Percentiles rank a stretch among this genome's conserved stretches.
Conservation (phyloP, 2,888 invertebrate species). For the Punctoribates punctum region DNA sequence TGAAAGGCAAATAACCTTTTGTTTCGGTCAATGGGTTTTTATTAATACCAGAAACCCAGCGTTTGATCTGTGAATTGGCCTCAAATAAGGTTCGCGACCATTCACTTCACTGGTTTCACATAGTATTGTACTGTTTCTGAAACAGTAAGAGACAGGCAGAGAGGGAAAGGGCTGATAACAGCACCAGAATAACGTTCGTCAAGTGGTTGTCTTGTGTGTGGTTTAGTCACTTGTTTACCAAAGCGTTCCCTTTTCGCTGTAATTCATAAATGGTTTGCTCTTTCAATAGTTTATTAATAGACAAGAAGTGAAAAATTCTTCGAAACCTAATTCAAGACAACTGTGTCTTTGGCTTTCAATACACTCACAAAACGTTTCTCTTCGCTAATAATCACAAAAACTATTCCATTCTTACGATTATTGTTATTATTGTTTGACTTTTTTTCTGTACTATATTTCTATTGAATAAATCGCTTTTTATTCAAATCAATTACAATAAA, state of each 20-base stretch:
- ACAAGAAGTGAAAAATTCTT: background rate
- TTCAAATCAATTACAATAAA: too few species aligned
- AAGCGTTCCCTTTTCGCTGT: conserved; percentile 23
- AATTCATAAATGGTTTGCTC: background rate
- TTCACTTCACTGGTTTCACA: background rate
- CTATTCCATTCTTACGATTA: background rate
- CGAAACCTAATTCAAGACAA: conserved; percentile 22
- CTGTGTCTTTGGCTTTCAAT: conserved; percentile 6
- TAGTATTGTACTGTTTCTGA: background rate
- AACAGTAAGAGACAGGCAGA: background rate
- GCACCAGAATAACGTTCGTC: conserved; percentile 22
- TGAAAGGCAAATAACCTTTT: conserved; percentile 34
- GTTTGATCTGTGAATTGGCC: conserved; percentile 2
- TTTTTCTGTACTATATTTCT: too few species aligned
- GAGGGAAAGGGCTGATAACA: conserved; percentile 2
- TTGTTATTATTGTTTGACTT: background rate
- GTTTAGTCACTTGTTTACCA: conserved; percentile 20
- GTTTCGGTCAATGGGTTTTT: conserved; percentile 27
- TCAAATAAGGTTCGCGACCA: background rate
- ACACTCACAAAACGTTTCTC: background rate
- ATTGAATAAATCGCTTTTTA: too few species aligned
- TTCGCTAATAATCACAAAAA: background rate
- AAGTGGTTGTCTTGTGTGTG: conserved; percentile 4
- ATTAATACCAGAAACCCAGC: background rate
- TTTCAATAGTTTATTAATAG: conserved; percentile 7